These are phyloP conservation scores for Patella vulgata DNA, from an alignment of 1,140 invertebrate genomes.

Conservation along the genomic window DNA sequence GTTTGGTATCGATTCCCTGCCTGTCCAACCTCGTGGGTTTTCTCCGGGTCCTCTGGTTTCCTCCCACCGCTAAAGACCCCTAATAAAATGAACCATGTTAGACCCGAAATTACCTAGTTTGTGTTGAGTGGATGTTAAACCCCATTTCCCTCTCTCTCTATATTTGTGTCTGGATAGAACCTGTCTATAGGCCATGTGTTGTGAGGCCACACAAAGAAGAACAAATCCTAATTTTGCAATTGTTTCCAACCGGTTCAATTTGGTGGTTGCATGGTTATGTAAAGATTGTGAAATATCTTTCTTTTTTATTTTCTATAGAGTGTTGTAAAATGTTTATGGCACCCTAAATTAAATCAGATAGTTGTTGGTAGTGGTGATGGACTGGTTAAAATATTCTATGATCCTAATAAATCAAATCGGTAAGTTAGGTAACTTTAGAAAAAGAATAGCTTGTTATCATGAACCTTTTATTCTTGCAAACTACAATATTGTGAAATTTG, in stretches of 20 bases:
- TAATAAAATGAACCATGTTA: no score
- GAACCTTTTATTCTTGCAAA: no score
- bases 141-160: no score
- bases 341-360: constrained; percentile 96
- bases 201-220: neutral
- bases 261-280: neutral
- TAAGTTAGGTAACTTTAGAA: constrained; percentile 22
- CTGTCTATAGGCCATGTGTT: neutral
- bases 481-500: no score
- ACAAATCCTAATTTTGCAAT: no score
- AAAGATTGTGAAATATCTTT: neutral
- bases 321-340: constrained; percentile 92
- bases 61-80: no score
- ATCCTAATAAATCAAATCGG: constrained; percentile 80
- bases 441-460: neutral
- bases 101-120: no score
- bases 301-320: constrained; percentile 54
- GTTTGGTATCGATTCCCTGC: no score
- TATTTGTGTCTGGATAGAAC: neutral
- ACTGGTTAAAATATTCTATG: constrained; percentile 89
- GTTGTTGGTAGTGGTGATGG: constrained; percentile 94
- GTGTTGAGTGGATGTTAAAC: no score
- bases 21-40: no score
- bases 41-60: no score
- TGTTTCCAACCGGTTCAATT: neutral